These are phyloP conservation scores for Chouioia cunea DNA, from an alignment of 2,888 invertebrate genomes.

Conservation along the genomic window DNA sequence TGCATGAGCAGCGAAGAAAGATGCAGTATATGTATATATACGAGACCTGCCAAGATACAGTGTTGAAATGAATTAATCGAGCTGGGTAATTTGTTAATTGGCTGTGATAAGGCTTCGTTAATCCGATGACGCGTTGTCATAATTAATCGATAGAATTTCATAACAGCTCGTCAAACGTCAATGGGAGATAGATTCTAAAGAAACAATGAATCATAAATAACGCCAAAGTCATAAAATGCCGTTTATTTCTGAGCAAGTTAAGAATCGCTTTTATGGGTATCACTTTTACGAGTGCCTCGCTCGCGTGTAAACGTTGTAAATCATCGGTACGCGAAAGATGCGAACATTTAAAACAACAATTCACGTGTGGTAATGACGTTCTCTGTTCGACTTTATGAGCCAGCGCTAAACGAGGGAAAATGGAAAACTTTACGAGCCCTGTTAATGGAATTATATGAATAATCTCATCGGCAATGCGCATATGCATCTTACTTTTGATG, in stretches of 20 bases:
- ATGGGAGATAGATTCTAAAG: constrained; percentile 3
- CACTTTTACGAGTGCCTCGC: constrained; percentile 26
- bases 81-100: no score
- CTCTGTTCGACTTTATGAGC: constrained; percentile 23
- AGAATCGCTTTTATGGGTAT: constrained; percentile 39
- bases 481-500: no score
- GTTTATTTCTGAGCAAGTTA: no score
- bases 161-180: no score
- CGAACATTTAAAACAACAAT: constrained; percentile 46
- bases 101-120: no score
- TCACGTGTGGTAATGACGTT: constrained; percentile 39
- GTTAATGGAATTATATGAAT: constrained; percentile 23
- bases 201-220: neutral
- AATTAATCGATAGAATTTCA: no score
- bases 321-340: constrained; percentile 20
- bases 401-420: constrained; percentile 10
- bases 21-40: no score
- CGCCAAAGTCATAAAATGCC: neutral
- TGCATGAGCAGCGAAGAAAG: no score
- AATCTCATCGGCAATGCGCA: no score
- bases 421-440: constrained; percentile 35
- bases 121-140: no score
- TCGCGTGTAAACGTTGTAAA: constrained; percentile 26
- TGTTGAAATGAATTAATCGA: no score
- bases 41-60: no score